Conservation (phyloP, 1,140 invertebrate species). For the Charaxes varanes region DNA sequence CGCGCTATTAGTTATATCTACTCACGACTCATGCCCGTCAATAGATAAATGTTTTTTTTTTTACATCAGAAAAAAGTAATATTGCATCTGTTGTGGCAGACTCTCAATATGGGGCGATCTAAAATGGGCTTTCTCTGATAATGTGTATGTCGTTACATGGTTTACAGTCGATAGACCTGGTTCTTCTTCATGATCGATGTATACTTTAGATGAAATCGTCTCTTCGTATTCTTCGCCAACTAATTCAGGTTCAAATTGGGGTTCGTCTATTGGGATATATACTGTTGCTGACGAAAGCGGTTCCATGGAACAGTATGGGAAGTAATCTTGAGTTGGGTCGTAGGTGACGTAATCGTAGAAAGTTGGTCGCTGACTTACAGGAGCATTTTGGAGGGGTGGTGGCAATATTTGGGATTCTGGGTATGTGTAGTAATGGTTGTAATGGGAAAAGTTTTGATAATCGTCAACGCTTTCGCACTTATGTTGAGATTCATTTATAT, state of each 20-base stretch:
- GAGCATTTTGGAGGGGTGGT: conserved; percentile 22
- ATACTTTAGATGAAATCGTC: conserved; percentile 47
- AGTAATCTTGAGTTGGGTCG: conserved; percentile 33
- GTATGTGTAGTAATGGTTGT: conserved; percentile 29
- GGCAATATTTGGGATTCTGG: conserved; percentile 40
- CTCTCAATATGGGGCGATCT: conserved; percentile 50
- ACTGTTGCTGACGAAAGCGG: conserved; percentile 24
- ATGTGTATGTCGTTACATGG: conserved; percentile 56
- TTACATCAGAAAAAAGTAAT: conserved; percentile 58
- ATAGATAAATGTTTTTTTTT: too few species aligned
- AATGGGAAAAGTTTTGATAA: conserved; percentile 2
- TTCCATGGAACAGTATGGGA: conserved; percentile 40
- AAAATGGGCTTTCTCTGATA: conserved; percentile 57
- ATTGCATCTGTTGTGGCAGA: conserved; percentile 62
- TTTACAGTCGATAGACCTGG: conserved; percentile 50
- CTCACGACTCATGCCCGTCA: too few species aligned
- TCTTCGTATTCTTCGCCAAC: conserved; percentile 60
- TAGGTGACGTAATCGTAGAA: conserved; percentile 45
- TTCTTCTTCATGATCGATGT: conserved; percentile 43
- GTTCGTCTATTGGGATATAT: conserved; percentile 29
- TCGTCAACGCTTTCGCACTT: background rate
- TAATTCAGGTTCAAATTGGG: conserved; percentile 41
- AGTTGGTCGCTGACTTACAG: conserved; percentile 35
- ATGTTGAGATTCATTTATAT: too few species aligned
- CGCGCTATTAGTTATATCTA: too few species aligned